phyloP scores from a whole-genome alignment of 2,113 vertebrate species.

The Megaleporinus macrocephalus region DNA sequence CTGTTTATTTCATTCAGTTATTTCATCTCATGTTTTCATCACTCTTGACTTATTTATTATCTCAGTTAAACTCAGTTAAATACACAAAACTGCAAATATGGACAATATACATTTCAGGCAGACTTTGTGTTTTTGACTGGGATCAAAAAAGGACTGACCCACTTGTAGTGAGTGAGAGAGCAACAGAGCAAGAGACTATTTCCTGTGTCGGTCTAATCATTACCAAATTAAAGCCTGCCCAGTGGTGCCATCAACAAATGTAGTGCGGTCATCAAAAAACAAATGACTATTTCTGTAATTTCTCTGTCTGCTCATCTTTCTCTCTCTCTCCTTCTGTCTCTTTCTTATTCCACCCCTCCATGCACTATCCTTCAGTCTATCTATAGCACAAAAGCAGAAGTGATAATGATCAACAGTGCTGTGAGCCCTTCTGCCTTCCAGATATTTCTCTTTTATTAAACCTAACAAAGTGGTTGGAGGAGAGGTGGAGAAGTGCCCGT shows the following conservation, averaged over 20 bases:
- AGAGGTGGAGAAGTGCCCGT: constrained; percentile 17
- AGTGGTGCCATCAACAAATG: neutral
- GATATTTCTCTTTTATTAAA: constrained; percentile 63
- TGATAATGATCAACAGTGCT: constrained; percentile 55
- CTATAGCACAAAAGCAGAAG: constrained; percentile 22
- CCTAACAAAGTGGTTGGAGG: constrained; percentile 56
- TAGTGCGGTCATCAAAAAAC: neutral
- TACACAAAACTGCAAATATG: neutral
- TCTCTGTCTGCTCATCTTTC: neutral
- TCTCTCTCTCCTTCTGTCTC: neutral
- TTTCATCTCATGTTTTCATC: constrained; percentile 46
- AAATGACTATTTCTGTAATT: neutral
- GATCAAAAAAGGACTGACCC: neutral
- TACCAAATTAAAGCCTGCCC: neutral
- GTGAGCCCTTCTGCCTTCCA: constrained; percentile 48
- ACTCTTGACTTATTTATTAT: constrained; percentile 41
- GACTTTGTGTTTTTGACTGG: neutral
- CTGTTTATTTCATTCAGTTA: constrained; percentile 48
- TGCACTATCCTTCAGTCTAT: constrained; percentile 22
- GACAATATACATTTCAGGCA: neutral
- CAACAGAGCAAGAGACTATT: neutral
- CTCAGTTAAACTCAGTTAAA: neutral
- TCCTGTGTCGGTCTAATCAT: neutral
- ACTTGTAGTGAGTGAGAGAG: neutral
- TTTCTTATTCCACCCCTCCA: neutral